Percentiles rank a stretch among this genome's conserved stretches.
These are phyloP conservation scores for Acheta domesticus DNA, from an alignment of 2,888 invertebrate species.

Conservation along the genomic window DNA sequence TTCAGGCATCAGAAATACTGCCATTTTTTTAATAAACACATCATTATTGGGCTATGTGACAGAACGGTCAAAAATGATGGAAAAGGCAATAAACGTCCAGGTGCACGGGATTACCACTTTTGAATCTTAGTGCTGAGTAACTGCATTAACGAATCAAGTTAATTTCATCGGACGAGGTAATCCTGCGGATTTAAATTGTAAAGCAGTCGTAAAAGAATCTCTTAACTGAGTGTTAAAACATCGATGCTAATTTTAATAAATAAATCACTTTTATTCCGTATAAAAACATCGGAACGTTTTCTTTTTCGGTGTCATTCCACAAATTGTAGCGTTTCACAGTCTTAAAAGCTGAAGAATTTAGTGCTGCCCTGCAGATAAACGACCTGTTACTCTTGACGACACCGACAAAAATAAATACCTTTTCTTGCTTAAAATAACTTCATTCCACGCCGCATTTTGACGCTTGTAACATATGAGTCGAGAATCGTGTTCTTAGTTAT, in stretches of 20 bases:
- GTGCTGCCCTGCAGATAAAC: neutral
- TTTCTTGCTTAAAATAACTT: constrained; percentile 11
- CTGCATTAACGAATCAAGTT: neutral
- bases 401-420: neutral
- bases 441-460: neutral
- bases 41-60: neutral
- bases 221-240: constrained; percentile 8
- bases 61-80: neutral
- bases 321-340: neutral
- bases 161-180: neutral
- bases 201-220: constrained; percentile 10
- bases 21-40: neutral
- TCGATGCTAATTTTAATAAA: constrained; percentile 5
- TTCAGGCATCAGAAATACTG: neutral
- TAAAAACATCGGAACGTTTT: constrained; percentile 1
- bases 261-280: neutral
- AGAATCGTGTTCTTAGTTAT: neutral
- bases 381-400: neutral
- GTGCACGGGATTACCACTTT: neutral
- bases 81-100: neutral
- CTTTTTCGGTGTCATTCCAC: constrained; percentile 4
- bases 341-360: neutral
- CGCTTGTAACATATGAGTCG: neutral
- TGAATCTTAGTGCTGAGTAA: neutral
- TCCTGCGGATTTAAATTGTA: neutral